Evolutionary conservation across 2,113 vertebrate species (phyloP), one percentile per base, ranked within the genome.

Genomic region (Eidolon helvum): DNA sequence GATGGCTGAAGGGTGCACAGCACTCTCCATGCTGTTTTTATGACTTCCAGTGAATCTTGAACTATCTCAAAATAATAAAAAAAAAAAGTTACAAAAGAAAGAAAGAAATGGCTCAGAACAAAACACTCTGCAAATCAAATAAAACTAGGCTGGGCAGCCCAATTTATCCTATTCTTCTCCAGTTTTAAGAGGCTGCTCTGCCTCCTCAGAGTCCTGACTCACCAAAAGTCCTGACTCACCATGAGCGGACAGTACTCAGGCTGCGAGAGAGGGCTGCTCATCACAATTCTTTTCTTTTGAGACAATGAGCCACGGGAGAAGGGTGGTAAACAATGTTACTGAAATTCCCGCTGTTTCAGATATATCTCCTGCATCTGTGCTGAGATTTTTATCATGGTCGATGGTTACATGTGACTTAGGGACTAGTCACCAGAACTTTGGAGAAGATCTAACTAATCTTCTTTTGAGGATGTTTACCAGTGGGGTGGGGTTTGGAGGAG

Each of bases 51-150:
- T 65, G 74, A 93, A 80, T 65, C 38, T 59, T 10, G 14, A 80
- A 18, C 4, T 38, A 18, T 84, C 88, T 94, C 26, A 59, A 90
- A n/a, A n/a, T n/a, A 80, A 69, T 65, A 5, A 50, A 35, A 71
- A 5, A 50, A 28, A 71, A 35, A 82, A 78, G n/a, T 33, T 91
- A 10, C 82, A 91, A 75, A 79, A 28, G 53, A 74, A 50, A 48
- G 28, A 69, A 48, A 82, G 14, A 48, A 87, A 50, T 30, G 38
- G 12, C 50, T 74, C 45, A 33, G 50, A 92, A 96, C 40, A 68
- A 88, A 69, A 63, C 4, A 57, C 24, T 50, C 50, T 90, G 35
- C n/a, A 84, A 69, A 84, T 50, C 33, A 92, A 95, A 87, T 55
- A 40, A 88, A 69, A 75, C 11, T 26, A 82, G 35, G 12, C 19